Conservation (phyloP, 1,140 invertebrate species). For the Heliothis subflexa region DNA sequence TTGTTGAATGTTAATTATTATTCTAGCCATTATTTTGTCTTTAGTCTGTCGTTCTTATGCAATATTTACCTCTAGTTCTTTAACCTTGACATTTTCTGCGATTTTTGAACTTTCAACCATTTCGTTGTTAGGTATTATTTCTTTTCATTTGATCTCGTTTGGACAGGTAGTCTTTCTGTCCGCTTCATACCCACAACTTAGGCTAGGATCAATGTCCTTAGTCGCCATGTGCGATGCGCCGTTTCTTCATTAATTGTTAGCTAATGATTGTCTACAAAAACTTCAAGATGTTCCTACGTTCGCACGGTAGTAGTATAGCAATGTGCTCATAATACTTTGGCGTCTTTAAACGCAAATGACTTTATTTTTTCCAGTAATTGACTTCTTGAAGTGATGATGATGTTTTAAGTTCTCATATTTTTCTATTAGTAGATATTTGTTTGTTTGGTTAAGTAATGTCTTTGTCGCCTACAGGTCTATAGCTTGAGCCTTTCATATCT, state of each 20-base stretch:
- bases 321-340: constrained; percentile 31
- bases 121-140: not conserved
- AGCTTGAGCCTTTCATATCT: not conserved
- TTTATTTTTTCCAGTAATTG: constrained; percentile 42
- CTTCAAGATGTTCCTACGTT: constrained; percentile 46
- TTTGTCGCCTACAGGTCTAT: not conserved
- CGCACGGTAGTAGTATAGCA: constrained; percentile 56
- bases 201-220: constrained; percentile 48
- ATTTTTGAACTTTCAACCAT: not conserved
- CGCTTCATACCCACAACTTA: constrained; percentile 41
- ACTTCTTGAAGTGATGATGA: constrained; percentile 40
- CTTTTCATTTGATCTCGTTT: not conserved
- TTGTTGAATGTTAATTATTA: not conserved
- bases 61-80: constrained; percentile 14
- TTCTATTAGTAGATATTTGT: constrained; percentile 18
- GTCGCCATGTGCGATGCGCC: constrained; percentile 54
- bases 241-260: constrained; percentile 61
- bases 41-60: not conserved
- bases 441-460: not conserved
- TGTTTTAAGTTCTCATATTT: constrained; percentile 7
- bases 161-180: not conserved
- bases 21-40: not conserved
- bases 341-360: constrained; percentile 41
- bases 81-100: not conserved
- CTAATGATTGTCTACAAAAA: constrained; percentile 64